Conservation (phyloP, 2,113 vertebrate species). For the Cinclus cinclus region DNA sequence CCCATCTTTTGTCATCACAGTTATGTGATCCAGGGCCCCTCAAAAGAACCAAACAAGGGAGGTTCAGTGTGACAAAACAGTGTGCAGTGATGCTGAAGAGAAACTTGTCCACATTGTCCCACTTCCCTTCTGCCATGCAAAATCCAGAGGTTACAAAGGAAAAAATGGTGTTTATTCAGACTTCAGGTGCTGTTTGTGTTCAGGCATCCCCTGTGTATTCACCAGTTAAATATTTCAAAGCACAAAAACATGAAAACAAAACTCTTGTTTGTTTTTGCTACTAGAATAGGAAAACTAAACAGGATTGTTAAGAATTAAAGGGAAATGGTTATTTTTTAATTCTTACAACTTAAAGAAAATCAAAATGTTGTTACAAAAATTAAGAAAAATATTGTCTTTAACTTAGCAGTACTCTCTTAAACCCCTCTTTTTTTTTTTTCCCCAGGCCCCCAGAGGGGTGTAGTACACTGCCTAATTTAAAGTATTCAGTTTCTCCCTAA, state of each 20-base stretch:
- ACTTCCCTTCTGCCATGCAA: background rate
- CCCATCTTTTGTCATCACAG: conserved; percentile 86
- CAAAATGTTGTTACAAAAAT: background rate
- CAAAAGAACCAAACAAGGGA: conserved; percentile 22
- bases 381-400: background rate
- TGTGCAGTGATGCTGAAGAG: background rate
- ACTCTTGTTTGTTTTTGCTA: conserved; percentile 8
- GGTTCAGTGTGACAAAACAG: background rate
- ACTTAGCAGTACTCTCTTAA: conserved; percentile 30
- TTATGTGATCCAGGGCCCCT: conserved; percentile 92
- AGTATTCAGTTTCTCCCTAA: conserved; percentile 74
- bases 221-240: background rate
- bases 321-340: background rate
- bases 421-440: background rate
- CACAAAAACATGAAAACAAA: background rate
- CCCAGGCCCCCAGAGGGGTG: conserved; percentile 57
- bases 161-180: background rate
- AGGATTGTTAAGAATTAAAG: background rate
- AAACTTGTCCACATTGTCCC: fast-evolving
- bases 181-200: conserved; percentile 19
- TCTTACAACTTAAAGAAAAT: background rate
- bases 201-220: background rate
- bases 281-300: conserved; percentile 4
- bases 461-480: conserved; percentile 65
- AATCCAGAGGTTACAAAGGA: background rate